Conservation (phyloP, 2,113 vertebrate species). For the Gnathonemus longibarbis region DNA sequence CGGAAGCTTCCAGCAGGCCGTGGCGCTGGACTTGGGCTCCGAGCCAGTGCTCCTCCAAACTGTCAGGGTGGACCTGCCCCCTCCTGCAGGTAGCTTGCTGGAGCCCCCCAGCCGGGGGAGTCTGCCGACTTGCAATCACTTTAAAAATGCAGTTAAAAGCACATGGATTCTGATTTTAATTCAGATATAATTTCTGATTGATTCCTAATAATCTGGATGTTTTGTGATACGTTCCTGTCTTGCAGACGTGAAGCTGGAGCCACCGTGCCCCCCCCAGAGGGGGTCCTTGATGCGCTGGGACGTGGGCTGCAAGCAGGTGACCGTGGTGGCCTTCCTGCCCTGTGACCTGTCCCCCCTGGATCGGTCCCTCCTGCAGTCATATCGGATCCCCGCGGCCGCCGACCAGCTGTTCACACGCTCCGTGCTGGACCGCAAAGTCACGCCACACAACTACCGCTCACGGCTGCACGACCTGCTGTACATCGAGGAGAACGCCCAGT, state of each 20-base stretch:
- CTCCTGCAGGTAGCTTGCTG: slow-evolving; percentile 12
- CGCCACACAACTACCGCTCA: slow-evolving; percentile 21
- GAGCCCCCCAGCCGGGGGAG: background rate
- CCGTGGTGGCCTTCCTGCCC: slow-evolving; percentile 22
- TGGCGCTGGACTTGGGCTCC: slow-evolving; percentile 29
- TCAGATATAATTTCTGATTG: background rate
- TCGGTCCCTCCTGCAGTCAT: slow-evolving; percentile 20
- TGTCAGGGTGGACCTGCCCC: background rate
- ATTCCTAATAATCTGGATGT: background rate
- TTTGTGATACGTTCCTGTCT: background rate
- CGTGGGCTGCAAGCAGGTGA: slow-evolving; percentile 19
- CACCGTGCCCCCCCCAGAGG: background rate
- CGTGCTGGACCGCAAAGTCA: slow-evolving; percentile 17
- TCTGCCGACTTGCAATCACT: background rate
- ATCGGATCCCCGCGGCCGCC: slow-evolving; percentile 26
- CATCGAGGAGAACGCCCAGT: slow-evolving; percentile 31
- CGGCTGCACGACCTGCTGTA: slow-evolving; percentile 32
- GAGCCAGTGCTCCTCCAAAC: slow-evolving; percentile 26
- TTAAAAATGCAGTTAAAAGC: background rate
- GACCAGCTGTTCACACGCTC: slow-evolving; percentile 29
- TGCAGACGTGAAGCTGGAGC: slow-evolving; percentile 1
- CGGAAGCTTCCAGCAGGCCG: slow-evolving; percentile 27
- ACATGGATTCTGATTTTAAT: background rate
- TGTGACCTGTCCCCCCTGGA: slow-evolving; percentile 9
- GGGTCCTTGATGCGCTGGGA: slow-evolving; percentile 16